phyloP scores from a whole-genome alignment of 2,113 vertebrate species.

The Thermophis baileyi region DNA sequence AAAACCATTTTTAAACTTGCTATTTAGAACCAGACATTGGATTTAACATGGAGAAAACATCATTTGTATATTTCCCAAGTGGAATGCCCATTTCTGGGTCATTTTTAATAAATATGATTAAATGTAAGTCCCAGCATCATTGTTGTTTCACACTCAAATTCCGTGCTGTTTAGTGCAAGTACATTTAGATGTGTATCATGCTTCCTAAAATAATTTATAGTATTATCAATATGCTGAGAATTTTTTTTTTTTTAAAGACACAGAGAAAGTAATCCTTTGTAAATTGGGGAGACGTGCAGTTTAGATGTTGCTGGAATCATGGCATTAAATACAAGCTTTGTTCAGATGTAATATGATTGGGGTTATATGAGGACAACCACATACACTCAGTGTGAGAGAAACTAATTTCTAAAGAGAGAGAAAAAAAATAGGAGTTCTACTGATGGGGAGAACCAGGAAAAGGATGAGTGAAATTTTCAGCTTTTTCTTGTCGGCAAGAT shows the following conservation, averaged over 20 bases:
- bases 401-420: not conserved
- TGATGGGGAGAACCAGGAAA: not conserved
- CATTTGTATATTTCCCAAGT: not conserved
- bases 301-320: not conserved
- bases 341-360: not conserved
- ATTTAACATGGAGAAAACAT: not conserved
- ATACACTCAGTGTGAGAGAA: not conserved
- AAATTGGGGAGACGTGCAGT: constrained; percentile 1
- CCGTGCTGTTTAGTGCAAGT: constrained; percentile 23
- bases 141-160: constrained; percentile 28
- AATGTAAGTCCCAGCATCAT: constrained; percentile 19
- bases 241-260: not conserved
- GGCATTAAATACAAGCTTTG: not conserved
- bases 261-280: not conserved
- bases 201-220: constrained; percentile 35
- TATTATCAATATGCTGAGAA: constrained; percentile 8
- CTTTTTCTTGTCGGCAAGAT: not conserved
- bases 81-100: not conserved
- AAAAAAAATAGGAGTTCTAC: not conserved
- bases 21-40: not conserved
- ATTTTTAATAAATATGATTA: constrained; percentile 15
- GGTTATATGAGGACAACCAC: not conserved
- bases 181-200: constrained; percentile 38
- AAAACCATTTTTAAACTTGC: not conserved
- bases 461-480: not conserved